Conservation (phyloP, 2,113 vertebrate species). For the Anoura caudifer region DNA sequence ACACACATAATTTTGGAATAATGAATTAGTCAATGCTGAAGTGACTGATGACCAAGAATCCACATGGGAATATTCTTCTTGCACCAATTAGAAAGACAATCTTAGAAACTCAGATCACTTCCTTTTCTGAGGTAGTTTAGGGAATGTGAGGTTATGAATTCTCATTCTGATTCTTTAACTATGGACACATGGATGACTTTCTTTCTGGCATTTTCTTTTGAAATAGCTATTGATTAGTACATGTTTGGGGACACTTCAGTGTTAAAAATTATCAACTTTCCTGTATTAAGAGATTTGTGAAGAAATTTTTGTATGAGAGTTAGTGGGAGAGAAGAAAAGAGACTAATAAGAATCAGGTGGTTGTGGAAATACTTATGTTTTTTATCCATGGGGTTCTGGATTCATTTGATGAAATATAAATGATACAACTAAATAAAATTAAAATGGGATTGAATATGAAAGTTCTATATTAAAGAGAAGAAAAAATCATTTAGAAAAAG, state of each 20-base stretch:
- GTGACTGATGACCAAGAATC: background rate
- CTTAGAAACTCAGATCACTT: background rate
- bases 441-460: conserved; percentile 18
- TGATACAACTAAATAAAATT: conserved; percentile 39
- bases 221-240: background rate
- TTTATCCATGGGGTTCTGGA: background rate
- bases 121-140: background rate
- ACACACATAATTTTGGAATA: background rate
- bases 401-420: conserved; percentile 41
- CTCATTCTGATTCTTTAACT: background rate
- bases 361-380: conserved; percentile 26
- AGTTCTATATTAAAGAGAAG: conserved; percentile 11
- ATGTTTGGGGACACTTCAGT: background rate
- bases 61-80: background rate
- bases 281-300: background rate
- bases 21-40: background rate
- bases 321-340: background rate
- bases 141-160: background rate
- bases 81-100: background rate
- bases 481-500: conserved; percentile 29
- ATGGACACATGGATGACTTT: background rate
- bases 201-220: conserved; percentile 19
- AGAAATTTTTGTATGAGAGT: background rate
- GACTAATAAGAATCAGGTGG: background rate
- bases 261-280: background rate